phyloP scores from a whole-genome alignment of 1,140 invertebrate species.

The Drosophila pectinifera region DNA sequence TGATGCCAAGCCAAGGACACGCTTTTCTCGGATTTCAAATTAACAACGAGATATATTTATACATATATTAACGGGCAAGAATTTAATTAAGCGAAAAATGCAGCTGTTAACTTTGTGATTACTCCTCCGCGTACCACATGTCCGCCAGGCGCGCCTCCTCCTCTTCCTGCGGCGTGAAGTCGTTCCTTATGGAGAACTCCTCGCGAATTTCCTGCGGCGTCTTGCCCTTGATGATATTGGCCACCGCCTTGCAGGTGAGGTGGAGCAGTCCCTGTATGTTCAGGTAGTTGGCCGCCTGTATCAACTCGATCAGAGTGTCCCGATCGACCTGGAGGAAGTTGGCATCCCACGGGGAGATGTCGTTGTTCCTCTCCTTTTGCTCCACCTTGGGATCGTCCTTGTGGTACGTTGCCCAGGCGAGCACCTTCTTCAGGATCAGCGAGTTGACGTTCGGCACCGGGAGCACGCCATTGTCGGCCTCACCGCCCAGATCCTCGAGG shows the following conservation, averaged over 20 bases:
- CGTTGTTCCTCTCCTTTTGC: constrained; percentile 99
- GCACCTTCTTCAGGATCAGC: constrained; percentile 97
- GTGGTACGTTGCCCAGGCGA: constrained; percentile 97
- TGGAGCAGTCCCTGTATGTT: constrained; percentile 99
- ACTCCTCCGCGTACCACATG: constrained; percentile 99
- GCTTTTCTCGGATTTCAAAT: background rate
- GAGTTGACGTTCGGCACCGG: constrained; percentile 99
- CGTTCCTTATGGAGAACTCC: constrained; percentile 99
- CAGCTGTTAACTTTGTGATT: constrained; percentile 37
- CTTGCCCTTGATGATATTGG: constrained; percentile 99
- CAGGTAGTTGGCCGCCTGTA: constrained; percentile 98
- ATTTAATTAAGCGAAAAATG: too few species aligned
- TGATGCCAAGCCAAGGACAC: background rate
- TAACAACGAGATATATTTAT: too few species aligned
- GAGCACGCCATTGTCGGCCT: constrained; percentile 96
- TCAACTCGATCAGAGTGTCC: constrained; percentile 98
- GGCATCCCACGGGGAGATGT: constrained; percentile 99
- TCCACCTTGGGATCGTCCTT: constrained; percentile 97
- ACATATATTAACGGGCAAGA: too few species aligned
- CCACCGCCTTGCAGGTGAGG: constrained; percentile 99
- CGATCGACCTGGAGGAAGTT: constrained; percentile 99
- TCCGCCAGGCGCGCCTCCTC: constrained; percentile 98
- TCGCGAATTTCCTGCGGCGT: constrained; percentile 99
- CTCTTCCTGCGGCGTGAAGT: constrained; percentile 97
- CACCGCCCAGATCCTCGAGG: constrained; percentile 98